phyloP scores from a whole-genome alignment of 2,797 vertebrate genomes.

The Gymnopithys bicolor region DNA sequence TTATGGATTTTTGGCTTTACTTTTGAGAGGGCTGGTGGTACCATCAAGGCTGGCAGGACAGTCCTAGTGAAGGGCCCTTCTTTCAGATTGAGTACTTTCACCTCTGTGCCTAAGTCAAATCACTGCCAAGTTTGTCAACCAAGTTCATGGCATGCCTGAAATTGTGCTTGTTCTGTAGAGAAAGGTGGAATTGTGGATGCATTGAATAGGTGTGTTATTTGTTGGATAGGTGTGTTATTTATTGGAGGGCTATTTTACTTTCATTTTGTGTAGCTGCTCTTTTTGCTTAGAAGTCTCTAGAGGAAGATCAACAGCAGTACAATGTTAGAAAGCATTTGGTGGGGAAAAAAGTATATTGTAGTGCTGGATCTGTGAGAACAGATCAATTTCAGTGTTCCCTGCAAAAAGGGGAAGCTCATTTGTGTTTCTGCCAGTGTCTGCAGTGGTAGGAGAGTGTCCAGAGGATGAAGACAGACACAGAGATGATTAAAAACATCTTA shows the following conservation, averaged over 20 bases:
- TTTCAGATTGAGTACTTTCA: neutral
- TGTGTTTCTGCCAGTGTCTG: neutral
- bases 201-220: neutral
- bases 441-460: neutral
- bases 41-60: neutral
- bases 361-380: neutral
- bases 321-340: neutral
- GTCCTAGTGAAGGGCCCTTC: neutral
- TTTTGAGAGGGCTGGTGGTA: neutral
- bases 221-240: neutral
- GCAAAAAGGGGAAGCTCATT: neutral
- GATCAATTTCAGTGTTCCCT: neutral
- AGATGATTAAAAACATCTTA: neutral
- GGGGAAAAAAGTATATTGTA: neutral
- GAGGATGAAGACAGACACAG: neutral
- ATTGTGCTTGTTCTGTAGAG: neutral
- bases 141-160: neutral
- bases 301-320: neutral
- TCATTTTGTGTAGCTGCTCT: conserved; percentile 3
- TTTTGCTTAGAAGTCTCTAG: neutral
- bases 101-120: neutral
- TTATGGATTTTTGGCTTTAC: neutral
- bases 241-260: conserved; percentile 7
- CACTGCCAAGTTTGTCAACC: neutral
- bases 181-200: neutral